Evolutionary conservation across 2,888 invertebrate species (phyloP).

Genomic region (Monochamus alternatus): DNA sequence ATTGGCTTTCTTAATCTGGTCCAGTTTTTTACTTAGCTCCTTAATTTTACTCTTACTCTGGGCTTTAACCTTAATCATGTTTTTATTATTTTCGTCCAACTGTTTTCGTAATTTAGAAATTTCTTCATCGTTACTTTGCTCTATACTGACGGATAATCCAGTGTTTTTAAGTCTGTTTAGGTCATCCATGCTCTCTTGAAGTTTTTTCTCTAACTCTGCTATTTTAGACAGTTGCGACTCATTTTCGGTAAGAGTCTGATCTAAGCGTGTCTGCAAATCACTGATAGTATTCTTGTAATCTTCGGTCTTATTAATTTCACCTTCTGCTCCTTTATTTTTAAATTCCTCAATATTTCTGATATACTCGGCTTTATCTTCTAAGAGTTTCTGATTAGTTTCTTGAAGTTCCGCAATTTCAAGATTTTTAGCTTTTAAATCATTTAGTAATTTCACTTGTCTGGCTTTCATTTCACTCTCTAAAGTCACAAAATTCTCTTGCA

Average conservation of each 20-base stretch:
- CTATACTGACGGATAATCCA: constrained; percentile 36
- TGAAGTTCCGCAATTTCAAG: constrained; percentile 61
- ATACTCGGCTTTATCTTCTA: constrained; percentile 48
- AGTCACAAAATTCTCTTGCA: constrained; percentile 84
- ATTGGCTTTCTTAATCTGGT: constrained; percentile 78
- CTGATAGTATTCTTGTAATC: constrained; percentile 19
- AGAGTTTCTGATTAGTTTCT: constrained; percentile 51
- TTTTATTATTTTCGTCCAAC: constrained; percentile 83
- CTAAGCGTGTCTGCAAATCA: constrained; percentile 48
- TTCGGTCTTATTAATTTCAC: constrained; percentile 13
- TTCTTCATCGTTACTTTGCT: constrained; percentile 63
- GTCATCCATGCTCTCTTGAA: constrained; percentile 54
- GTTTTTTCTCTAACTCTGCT: constrained; percentile 55
- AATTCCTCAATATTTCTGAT: constrained; percentile 33
- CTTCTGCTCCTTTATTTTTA: constrained; percentile 49
- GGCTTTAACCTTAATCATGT: constrained; percentile 83
- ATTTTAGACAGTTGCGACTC: constrained; percentile 52
- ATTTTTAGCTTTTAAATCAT: constrained; percentile 63
- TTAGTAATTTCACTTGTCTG: constrained; percentile 65
- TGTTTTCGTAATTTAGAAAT: constrained; percentile 77
- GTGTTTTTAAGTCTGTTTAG: constrained; percentile 52
- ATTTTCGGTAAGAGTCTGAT: constrained; percentile 47
- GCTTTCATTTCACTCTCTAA: constrained; percentile 82
- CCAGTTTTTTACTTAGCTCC: constrained; percentile 83
- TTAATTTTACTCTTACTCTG: constrained; percentile 82